Evolutionary conservation across 2,797 vertebrate genomes (phyloP).

Genomic region (Gastrophryne carolinensis): DNA sequence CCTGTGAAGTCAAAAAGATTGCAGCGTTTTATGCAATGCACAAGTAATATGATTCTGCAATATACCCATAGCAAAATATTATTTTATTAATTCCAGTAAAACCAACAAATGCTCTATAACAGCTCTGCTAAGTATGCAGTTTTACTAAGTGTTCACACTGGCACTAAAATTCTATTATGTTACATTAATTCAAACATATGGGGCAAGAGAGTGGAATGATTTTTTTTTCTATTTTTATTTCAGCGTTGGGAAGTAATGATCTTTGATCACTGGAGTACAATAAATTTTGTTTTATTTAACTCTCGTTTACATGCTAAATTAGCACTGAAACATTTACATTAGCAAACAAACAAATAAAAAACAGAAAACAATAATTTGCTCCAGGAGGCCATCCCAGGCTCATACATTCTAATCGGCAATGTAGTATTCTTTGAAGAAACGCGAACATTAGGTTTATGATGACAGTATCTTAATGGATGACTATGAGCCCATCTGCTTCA

Average conservation of each 20-base stretch:
- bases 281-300: constrained; percentile 54
- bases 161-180: constrained; percentile 43
- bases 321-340: constrained; percentile 52
- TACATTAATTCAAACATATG: constrained; percentile 51
- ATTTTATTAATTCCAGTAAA: constrained; percentile 42
- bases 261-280: constrained; percentile 46
- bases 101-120: constrained; percentile 16
- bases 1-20: not conserved
- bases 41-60: constrained; percentile 8
- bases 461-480: constrained; percentile 85
- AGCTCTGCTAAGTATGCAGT: constrained; percentile 23
- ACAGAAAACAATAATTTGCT: constrained; percentile 47
- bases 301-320: constrained; percentile 53
- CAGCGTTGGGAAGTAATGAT: constrained; percentile 31
- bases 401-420: constrained; percentile 42
- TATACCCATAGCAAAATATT: constrained; percentile 4
- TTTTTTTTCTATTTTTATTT: constrained; percentile 57
- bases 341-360: constrained; percentile 54
- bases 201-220: constrained; percentile 55
- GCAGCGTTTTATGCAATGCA: not conserved
- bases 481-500: constrained; percentile 84
- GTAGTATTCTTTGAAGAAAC: constrained; percentile 33
- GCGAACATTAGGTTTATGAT: constrained; percentile 58
- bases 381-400: constrained; percentile 42
- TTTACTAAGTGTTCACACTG: constrained; percentile 8